A percentile compares a stretch with the other conserved stretches of the same genome.
These are phyloP conservation scores for Callocephalon fimbriatum DNA, from an alignment of 2,113 vertebrate species.

Conservation along the genomic window DNA sequence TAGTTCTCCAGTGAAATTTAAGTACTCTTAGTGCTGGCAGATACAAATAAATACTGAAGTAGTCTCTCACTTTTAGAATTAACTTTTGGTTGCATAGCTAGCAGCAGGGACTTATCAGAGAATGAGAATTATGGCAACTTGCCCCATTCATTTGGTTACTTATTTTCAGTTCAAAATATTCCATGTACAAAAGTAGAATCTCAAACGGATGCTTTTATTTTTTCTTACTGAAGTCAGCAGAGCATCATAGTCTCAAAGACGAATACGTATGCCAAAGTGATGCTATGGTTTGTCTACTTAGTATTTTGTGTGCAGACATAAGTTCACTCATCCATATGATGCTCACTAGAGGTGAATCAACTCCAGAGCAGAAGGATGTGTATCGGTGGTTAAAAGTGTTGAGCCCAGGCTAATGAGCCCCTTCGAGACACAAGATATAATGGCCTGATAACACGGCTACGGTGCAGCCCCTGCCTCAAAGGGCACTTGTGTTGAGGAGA, in stretches of 20 bases:
- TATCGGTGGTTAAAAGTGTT: not conserved
- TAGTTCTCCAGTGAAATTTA: not conserved
- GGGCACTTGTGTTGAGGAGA: rapidly evolving
- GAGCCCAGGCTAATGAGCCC: slow-evolving; percentile 6
- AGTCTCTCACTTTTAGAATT: not conserved
- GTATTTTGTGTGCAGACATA: not conserved
- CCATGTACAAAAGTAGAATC: not conserved
- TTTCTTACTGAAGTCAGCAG: not conserved
- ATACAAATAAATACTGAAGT: not conserved
- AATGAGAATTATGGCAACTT: not conserved
- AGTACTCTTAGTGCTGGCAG: not conserved
- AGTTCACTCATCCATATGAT: not conserved
- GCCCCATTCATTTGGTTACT: not conserved
- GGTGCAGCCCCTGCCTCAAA: not conserved
- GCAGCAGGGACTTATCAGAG: not conserved
- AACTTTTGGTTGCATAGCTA: not conserved
- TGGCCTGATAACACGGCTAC: rapidly evolving
- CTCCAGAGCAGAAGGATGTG: not conserved
- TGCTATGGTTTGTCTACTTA: not conserved
- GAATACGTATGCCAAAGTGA: rapidly evolving
- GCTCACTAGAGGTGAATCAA: not conserved
- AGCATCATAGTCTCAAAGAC: not conserved
- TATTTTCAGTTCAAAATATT: not conserved
- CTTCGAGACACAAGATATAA: not conserved
- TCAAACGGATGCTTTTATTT: not conserved